These are phyloP conservation scores for Gobio gobio DNA, from an alignment of 2,113 vertebrate genomes.

Conservation along the genomic window DNA sequence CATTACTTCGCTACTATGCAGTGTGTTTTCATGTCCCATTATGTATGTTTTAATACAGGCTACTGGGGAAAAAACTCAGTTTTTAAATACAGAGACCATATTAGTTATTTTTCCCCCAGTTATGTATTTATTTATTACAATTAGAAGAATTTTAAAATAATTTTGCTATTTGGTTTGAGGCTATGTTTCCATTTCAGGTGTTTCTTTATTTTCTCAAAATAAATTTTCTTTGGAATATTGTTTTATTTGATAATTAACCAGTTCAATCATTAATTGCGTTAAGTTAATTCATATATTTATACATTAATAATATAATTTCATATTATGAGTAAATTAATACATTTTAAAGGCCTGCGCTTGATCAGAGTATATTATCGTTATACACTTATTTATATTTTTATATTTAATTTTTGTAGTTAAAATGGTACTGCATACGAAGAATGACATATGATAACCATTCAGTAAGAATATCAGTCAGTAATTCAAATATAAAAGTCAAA, in stretches of 20 bases:
- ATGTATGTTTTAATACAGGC: background rate
- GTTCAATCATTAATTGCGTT: background rate
- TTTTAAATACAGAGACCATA: background rate
- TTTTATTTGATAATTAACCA: background rate
- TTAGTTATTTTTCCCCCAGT: background rate
- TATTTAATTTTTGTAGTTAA: background rate
- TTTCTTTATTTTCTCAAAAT: background rate
- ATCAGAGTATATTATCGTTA: background rate
- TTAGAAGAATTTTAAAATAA: too few relatives aligned
- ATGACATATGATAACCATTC: too few relatives aligned
- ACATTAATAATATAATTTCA: background rate
- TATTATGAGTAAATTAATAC: background rate
- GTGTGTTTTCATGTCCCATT: background rate
- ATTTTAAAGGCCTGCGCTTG: background rate
- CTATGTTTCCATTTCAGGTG: background rate
- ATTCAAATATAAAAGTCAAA: too few relatives aligned
- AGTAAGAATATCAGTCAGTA: too few relatives aligned
- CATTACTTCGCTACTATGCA: background rate
- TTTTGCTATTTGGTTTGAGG: too few relatives aligned
- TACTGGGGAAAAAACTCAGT: background rate
- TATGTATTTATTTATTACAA: too few relatives aligned
- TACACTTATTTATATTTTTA: background rate
- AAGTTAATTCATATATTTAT: background rate
- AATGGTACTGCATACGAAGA: background rate
- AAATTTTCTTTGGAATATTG: background rate